Evolutionary conservation across 2,113 vertebrate genomes (phyloP).

Genomic region (Clarias magur): DNA sequence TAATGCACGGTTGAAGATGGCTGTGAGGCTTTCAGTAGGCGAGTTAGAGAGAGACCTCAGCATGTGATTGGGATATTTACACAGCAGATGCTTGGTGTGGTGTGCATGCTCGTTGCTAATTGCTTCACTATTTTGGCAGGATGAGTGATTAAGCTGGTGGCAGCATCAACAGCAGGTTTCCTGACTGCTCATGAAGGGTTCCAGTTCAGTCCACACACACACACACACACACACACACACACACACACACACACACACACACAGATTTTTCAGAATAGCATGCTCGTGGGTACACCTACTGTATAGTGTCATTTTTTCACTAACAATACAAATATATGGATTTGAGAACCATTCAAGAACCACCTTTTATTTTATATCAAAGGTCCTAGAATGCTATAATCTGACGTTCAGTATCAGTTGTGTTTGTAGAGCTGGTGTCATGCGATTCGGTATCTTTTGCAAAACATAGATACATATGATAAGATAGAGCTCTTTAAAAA

Average conservation of each 20-base stretch:
- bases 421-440: slow-evolving; percentile 28
- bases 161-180: slow-evolving; percentile 46
- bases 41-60: slow-evolving; percentile 34
- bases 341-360: neutral
- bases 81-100: slow-evolving; percentile 41
- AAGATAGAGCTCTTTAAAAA: slow-evolving; percentile 47
- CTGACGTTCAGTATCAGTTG: neutral
- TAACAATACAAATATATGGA: neutral
- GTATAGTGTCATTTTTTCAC: neutral
- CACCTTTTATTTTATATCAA: slow-evolving; percentile 1
- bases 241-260: neutral
- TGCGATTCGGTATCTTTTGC: slow-evolving; percentile 30
- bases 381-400: slow-evolving; percentile 13
- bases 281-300: neutral
- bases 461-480: slow-evolving; percentile 45
- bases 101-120: slow-evolving; percentile 53
- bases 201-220: neutral
- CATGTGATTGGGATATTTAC: slow-evolving; percentile 49
- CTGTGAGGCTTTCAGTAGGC: slow-evolving; percentile 23
- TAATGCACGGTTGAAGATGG: slow-evolving; percentile 16
- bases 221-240: neutral
- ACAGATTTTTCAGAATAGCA: neutral
- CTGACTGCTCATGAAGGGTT: slow-evolving; percentile 34
- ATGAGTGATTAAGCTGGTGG: slow-evolving; percentile 49
- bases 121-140: slow-evolving; percentile 51